Evolutionary conservation across 92 coral and sea anemone species (phyloP).

Genomic region (Umimayanthus chanpuru): DNA sequence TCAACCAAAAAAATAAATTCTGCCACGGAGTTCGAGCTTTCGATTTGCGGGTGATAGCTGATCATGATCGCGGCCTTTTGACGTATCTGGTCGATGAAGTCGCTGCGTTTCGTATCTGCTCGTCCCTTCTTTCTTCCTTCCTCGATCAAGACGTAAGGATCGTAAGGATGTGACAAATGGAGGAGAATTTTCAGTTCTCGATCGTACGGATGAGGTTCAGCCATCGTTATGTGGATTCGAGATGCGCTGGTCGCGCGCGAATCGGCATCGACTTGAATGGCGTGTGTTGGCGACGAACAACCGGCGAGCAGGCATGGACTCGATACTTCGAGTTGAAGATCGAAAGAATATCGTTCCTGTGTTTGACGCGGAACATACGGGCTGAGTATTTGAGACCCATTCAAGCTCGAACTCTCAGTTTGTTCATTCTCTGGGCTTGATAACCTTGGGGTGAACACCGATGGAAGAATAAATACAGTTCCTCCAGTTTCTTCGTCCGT

Average conservation of each 20-base stretch:
- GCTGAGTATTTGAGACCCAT: constrained; percentile 78
- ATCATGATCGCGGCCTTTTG: constrained; percentile 84
- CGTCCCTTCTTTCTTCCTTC: constrained; percentile 70
- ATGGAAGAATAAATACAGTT: constrained; percentile 83
- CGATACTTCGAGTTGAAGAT: constrained; percentile 81
- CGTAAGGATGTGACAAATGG: constrained; percentile 86
- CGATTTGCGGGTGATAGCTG: constrained; percentile 78
- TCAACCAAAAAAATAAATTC: constrained; percentile 93
- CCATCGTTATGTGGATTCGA: constrained; percentile 85
- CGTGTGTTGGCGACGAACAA: constrained; percentile 92
- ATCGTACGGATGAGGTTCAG: constrained; percentile 88
- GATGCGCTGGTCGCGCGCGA: constrained; percentile 88
- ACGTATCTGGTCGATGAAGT: constrained; percentile 66
- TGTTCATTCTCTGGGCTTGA: constrained; percentile 51
- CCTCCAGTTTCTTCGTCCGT: constrained; percentile 82
- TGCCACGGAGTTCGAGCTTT: constrained; percentile 47
- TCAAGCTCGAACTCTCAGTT: constrained; percentile 43
- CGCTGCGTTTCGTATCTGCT: constrained; percentile 32
- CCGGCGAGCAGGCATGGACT: constrained; percentile 96
- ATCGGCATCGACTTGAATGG: constrained; percentile 97
- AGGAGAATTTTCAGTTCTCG: constrained; percentile 83
- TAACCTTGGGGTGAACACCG: constrained; percentile 88
- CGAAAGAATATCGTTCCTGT: constrained; percentile 87
- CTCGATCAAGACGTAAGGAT: constrained; percentile 88
- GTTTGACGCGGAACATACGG: constrained; percentile 78